These are phyloP conservation scores for Syrphus vitripennis DNA, from an alignment of 2,888 invertebrate genomes.

Conservation along the genomic window DNA sequence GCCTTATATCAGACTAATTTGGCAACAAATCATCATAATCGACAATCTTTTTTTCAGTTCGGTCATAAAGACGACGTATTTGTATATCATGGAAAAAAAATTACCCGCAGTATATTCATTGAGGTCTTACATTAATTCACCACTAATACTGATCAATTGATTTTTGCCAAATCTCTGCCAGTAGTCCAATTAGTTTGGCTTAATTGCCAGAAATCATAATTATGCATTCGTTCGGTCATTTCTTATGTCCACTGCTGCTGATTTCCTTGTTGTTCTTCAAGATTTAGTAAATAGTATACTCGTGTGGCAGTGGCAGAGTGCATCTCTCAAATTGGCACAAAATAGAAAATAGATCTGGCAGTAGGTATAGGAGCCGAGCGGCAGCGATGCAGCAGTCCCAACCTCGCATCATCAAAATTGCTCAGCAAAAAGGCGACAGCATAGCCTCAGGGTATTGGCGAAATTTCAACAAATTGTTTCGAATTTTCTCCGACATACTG, in stretches of 20 bases:
- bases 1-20: slow-evolving; percentile 31
- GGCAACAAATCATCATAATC: slow-evolving; percentile 48
- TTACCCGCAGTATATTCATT: not conserved
- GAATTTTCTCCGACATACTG: slow-evolving; percentile 25
- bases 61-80: not conserved
- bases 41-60: not conserved
- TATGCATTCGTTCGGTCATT: slow-evolving; percentile 56
- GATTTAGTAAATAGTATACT: not conserved
- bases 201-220: slow-evolving; percentile 69
- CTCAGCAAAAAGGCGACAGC: not conserved
- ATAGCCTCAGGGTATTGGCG: slow-evolving; percentile 37
- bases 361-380: not conserved
- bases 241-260: slow-evolving; percentile 15
- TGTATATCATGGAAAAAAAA: not conserved
- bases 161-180: slow-evolving; percentile 63
- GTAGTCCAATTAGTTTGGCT: slow-evolving; percentile 68
- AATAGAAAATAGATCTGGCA: slow-evolving; percentile 28
- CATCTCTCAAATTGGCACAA: slow-evolving; percentile 53
- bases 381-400: not conserved
- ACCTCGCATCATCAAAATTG: not conserved
- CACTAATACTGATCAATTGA: slow-evolving; percentile 67
- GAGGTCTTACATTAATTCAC: slow-evolving; percentile 25
- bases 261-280: slow-evolving; percentile 51
- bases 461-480: slow-evolving; percentile 54
- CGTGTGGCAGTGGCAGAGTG: slow-evolving; percentile 2